Conservation (phyloP, 2,888 invertebrate genomes). For the Mesorhabditis belari region DNA sequence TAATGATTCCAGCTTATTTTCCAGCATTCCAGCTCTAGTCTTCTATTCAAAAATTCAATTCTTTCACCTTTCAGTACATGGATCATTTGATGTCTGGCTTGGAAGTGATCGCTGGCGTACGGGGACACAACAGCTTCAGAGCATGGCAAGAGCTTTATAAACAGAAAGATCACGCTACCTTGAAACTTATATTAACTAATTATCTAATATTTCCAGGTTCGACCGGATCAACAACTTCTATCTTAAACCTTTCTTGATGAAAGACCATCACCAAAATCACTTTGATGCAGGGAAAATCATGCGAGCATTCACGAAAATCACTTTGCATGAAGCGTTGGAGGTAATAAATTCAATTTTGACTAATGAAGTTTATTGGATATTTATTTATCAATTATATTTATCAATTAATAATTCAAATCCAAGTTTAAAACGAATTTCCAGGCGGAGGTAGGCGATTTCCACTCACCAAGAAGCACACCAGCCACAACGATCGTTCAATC, state of each 20-base stretch:
- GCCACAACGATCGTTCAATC: neutral
- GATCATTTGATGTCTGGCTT: constrained; percentile 95
- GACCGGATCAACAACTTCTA: neutral
- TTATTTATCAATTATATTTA: neutral
- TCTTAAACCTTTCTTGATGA: neutral
- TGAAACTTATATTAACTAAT: no score
- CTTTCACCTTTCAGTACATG: constrained; percentile 71
- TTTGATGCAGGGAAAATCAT: neutral
- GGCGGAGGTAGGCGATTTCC: neutral
- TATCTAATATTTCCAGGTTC: no score
- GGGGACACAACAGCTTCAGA: constrained; percentile 62
- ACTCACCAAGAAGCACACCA: neutral
- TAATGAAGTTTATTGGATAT: no score
- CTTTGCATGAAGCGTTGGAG: neutral
- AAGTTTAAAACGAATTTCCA: neutral
- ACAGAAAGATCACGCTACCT: no score
- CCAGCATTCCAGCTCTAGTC: no score
- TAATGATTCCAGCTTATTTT: no score
- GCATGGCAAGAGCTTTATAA: no score
- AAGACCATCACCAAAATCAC: neutral
- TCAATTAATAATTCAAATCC: neutral
- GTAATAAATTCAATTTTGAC: no score
- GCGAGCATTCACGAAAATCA: neutral
- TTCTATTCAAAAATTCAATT: no score
- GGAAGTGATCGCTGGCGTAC: constrained; percentile 88